These are phyloP conservation scores for Amia ocellicauda DNA, from an alignment of 2,113 vertebrate species.

Conservation along the genomic window DNA sequence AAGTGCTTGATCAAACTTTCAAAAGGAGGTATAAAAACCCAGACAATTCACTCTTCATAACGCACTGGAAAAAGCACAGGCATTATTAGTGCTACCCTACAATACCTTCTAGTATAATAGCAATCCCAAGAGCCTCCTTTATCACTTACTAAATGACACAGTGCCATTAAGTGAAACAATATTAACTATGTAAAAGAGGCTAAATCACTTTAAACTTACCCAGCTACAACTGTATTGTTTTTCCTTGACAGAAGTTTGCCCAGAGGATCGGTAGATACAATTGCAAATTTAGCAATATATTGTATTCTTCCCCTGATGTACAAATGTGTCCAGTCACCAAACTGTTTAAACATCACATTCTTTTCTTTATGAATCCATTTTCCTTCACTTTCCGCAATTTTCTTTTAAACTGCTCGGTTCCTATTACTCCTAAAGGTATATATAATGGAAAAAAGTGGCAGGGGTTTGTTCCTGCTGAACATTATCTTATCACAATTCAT, in stretches of 20 bases:
- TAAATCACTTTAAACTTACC: slow-evolving; percentile 16
- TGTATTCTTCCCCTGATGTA: slow-evolving; percentile 11
- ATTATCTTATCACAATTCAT: neutral
- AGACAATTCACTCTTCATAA: too few relatives aligned
- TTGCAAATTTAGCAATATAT: slow-evolving; percentile 32
- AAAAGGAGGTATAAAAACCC: too few relatives aligned
- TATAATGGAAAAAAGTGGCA: neutral
- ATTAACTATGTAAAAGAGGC: slow-evolving; percentile 15
- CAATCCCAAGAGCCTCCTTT: slow-evolving; percentile 13
- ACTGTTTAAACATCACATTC: neutral
- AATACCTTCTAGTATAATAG: slow-evolving; percentile 9
- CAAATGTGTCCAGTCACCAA: neutral
- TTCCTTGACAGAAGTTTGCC: slow-evolving; percentile 19
- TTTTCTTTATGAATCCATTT: slow-evolving; percentile 36
- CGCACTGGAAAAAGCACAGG: too few relatives aligned
- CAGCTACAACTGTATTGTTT: slow-evolving; percentile 25
- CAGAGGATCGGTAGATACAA: neutral
- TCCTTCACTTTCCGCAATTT: slow-evolving; percentile 49
- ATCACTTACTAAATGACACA: slow-evolving; percentile 24
- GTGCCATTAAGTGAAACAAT: slow-evolving; percentile 17
- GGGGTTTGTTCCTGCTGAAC: too few relatives aligned
- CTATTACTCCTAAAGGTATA: slow-evolving; percentile 62
- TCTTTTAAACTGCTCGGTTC: slow-evolving; percentile 58
- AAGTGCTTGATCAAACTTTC: too few relatives aligned
- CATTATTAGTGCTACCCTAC: neutral